Percentiles rank a stretch among this genome's conserved stretches.
Conservation (phyloP, 1,140 invertebrate genomes). For the Apis mellifera region DNA sequence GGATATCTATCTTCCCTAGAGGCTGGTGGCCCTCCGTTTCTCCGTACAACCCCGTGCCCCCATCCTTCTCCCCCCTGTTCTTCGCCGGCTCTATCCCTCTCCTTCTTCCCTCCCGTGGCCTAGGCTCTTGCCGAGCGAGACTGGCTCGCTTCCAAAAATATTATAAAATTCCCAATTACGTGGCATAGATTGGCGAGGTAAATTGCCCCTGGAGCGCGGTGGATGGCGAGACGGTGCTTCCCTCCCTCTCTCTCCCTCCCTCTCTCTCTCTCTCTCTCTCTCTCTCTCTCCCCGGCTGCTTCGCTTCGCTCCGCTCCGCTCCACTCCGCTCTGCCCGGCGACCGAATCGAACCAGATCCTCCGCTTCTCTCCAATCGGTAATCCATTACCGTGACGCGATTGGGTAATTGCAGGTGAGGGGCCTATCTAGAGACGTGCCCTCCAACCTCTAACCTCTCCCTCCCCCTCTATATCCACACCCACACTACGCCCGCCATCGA, state of each 20-base stretch:
- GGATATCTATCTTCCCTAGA: conserved; percentile 79
- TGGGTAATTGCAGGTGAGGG: conserved; percentile 78
- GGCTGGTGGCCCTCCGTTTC: conserved; percentile 65
- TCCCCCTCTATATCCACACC: conserved; percentile 25
- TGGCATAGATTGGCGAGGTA: conserved; percentile 78
- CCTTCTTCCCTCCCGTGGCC: conserved; percentile 44
- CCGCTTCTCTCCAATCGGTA: conserved; percentile 73
- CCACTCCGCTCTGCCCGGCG: conserved; percentile 46
- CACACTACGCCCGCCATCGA: conserved; percentile 4
- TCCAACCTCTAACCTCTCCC: conserved; percentile 54
- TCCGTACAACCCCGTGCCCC: conserved; percentile 50
- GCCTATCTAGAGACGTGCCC: conserved; percentile 73
- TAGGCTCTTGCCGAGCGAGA: conserved; percentile 58
- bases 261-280: no score
- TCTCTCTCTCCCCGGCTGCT: conserved; percentile 52
- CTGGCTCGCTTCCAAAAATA: conserved; percentile 80
- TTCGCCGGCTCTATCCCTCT: conserved; percentile 31
- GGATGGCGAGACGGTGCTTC: conserved; percentile 62
- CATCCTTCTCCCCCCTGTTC: conserved; percentile 50
- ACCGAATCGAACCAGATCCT: conserved; percentile 65
- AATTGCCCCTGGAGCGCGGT: conserved; percentile 74
- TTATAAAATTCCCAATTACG: conserved; percentile 80
- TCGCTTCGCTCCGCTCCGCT: conserved; percentile 43
- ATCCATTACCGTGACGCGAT: conserved; percentile 78
- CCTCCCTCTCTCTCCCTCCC: neutral